A percentile compares a stretch with the other conserved stretches of the same genome.
phyloP scores from a whole-genome alignment of 2,113 vertebrate genomes.

The Bubalus kerabau region DNA sequence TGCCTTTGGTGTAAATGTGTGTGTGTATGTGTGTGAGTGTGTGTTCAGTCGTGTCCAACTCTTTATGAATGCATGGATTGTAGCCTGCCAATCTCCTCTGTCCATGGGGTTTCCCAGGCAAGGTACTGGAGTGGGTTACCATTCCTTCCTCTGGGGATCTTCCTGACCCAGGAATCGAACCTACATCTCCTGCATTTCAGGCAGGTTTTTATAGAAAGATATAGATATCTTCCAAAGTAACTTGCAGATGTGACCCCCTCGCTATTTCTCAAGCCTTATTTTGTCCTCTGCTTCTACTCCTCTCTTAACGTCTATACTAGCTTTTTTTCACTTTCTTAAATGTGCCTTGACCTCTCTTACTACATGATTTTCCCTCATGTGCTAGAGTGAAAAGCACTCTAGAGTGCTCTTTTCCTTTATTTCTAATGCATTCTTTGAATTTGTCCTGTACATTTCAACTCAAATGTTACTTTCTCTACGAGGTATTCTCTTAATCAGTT shows the following conservation, averaged over 20 bases:
- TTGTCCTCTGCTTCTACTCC: fast-evolving
- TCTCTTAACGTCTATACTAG: background rate
- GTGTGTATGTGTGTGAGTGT: background rate
- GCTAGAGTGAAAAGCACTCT: background rate
- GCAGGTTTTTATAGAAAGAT: background rate
- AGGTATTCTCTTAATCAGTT: background rate
- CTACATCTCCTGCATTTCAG: background rate
- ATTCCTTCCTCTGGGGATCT: background rate
- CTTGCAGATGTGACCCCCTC: background rate
- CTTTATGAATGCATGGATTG: background rate
- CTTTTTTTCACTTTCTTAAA: background rate
- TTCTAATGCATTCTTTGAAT: background rate
- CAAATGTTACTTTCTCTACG: background rate
- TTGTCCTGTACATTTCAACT: background rate
- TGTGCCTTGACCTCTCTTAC: background rate
- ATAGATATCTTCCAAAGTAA: background rate
- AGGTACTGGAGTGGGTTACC: background rate
- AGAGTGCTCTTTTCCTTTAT: background rate
- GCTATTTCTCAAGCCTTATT: background rate
- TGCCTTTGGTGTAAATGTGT: background rate
- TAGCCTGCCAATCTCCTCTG: background rate
- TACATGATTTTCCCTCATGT: background rate
- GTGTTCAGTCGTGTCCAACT: background rate
- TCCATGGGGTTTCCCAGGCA: background rate
- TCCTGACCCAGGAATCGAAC: background rate